phyloP scores from a whole-genome alignment of 2,797 vertebrate species.

The Lacerta agilis region DNA sequence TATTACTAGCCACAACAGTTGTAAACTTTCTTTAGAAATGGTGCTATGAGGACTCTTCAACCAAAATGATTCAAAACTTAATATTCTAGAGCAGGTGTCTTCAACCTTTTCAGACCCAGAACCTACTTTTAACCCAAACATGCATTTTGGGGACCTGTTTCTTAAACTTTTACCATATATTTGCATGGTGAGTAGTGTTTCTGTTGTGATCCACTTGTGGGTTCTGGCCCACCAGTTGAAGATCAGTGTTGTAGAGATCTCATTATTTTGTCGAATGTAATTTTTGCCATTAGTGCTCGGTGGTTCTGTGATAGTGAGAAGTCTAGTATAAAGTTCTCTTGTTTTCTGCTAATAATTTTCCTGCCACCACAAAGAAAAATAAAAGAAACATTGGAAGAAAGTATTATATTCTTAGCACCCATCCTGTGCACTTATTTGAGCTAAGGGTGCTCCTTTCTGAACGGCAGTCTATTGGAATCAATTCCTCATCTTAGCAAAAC shows the following conservation, averaged over 20 bases:
- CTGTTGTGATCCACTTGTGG: no score
- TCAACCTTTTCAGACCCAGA: no score
- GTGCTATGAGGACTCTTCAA: background rate
- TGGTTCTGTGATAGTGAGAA: background rate
- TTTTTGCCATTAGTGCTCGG: background rate
- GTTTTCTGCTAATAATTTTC: background rate
- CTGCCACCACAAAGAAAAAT: background rate
- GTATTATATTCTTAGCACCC: background rate
- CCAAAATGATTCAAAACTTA: background rate
- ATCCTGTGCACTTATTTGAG: constrained; percentile 13
- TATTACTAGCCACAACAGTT: rapidly evolving
- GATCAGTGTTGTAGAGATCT: background rate
- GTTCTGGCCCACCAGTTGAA: no score
- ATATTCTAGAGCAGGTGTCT: no score
- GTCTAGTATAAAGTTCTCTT: background rate
- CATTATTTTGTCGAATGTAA: background rate
- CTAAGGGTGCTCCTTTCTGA: background rate
- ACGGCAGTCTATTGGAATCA: background rate
- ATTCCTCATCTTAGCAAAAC: background rate
- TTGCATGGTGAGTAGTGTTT: no score
- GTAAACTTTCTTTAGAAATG: background rate
- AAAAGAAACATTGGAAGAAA: background rate
- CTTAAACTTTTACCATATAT: no score
- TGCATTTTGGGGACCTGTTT: no score
- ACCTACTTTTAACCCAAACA: no score